Evolutionary conservation across 1,140 invertebrate species (phyloP), one percentile per base, ranked within the genome.

Genomic region (Nasonia giraulti): DNA sequence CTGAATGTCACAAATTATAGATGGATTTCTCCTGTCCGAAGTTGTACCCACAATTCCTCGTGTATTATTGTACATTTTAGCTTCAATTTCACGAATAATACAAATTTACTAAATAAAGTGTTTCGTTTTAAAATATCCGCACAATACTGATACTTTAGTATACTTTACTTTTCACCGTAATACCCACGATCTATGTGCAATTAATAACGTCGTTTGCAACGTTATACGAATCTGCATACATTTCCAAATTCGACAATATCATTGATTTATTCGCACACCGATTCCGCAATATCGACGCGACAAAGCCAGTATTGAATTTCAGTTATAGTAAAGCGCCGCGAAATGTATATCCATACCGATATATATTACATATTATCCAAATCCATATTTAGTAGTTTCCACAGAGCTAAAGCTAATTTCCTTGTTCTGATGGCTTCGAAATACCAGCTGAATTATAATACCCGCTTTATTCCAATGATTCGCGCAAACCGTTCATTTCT

Each of bases 1-100:
- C 20, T 20, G 40, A 81, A 50, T 50, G 79, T 47, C 69, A 81
- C 33, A 69, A 81, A 81, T 71, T 55, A 81, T 50, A 73, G 68
- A 81, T 81, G 68, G 33, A 71, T 71, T 80, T 71, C 66, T 47
- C 66, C 37, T 62, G 47, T 62, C 17, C 31, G 50, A 79, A 66
- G 31, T 79, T 33, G 12, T n/a, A 66, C 27, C 74, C 33, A 11
- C 73, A 75, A 75, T 75, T 78, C n/a, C n/a, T 44, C 17, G 40
- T 37, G 8, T 44, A 76, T n/a, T 76, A 73, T 33, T 33, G 47
- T 14, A 14, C 47, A 4, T 50, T 50, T 50, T 14, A 50, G 0
- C 47, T 4, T 12, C 2, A 14, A 50, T 50, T 50, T 50, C 47
- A 4, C 47, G 14, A 50, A 50, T 44, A 44, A 8, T 44, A 8